Percentiles rank a stretch among this genome's conserved stretches.
Conservation (phyloP, 2,888 invertebrate genomes). For the Melieria omissa region DNA sequence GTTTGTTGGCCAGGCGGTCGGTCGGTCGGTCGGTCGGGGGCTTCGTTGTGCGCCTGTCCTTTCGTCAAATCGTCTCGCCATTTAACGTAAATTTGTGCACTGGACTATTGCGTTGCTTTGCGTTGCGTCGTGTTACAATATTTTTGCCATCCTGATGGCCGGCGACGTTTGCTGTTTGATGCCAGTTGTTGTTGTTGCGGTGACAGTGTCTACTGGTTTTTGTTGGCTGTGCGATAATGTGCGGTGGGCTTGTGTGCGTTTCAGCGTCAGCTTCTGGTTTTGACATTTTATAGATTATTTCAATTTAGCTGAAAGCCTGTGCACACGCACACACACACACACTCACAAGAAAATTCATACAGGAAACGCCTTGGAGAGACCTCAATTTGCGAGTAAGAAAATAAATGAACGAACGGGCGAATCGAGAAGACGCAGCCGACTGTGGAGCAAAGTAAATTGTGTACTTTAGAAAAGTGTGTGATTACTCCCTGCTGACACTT, state of each 20-base stretch:
- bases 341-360: constrained; percentile 8
- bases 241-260: constrained; percentile 10
- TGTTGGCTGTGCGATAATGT: constrained; percentile 8
- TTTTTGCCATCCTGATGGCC: constrained; percentile 4
- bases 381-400: neutral
- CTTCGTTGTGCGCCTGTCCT: too few species aligned
- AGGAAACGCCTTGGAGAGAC: neutral
- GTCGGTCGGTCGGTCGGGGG: too few species aligned
- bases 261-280: constrained; percentile 30
- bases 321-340: constrained; percentile 10
- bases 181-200: neutral
- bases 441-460: constrained; percentile 1
- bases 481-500: constrained; percentile 44
- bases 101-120: neutral
- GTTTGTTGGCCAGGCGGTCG: too few species aligned
- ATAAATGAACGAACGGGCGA: neutral
- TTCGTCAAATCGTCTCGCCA: too few species aligned
- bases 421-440: neutral
- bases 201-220: neutral
- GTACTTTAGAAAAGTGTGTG: constrained; percentile 29
- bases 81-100: constrained; percentile 25
- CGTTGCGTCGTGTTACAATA: too few species aligned
- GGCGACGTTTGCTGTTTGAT: constrained; percentile 13
- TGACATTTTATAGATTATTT: constrained; percentile 44
- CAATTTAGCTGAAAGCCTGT: constrained; percentile 52